Evolutionary conservation across 2,888 invertebrate genomes (phyloP).

Genomic region (Caenorhabditis becei): DNA sequence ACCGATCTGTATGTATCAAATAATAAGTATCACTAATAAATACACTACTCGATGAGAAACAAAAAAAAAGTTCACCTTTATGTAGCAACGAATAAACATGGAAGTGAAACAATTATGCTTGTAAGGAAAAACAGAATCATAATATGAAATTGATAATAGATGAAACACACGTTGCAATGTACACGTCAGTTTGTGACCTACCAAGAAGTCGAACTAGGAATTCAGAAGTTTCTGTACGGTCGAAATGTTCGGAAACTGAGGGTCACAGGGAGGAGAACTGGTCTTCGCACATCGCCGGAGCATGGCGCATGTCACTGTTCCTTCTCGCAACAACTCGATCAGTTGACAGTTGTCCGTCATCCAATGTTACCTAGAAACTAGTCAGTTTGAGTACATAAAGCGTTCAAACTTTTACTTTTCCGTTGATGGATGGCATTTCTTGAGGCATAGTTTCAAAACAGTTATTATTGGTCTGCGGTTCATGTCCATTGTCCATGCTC

Average conservation of each 20-base stretch:
- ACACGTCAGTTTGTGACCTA: conserved; percentile 64
- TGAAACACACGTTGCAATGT: conserved; percentile 61
- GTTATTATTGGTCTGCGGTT: not conserved
- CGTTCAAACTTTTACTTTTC: conserved; percentile 20
- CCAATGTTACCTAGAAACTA: conserved; percentile 48
- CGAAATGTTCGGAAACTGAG: not conserved
- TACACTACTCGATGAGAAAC: not conserved
- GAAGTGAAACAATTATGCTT: too few relatives aligned
- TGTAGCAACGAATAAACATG: too few relatives aligned
- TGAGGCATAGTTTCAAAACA: conserved; percentile 15
- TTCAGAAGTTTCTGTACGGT: conserved; percentile 37
- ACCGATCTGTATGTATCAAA: conserved; percentile 41
- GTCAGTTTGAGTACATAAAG: not conserved
- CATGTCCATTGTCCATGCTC: conserved; percentile 23
- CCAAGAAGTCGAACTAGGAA: conserved; percentile 47
- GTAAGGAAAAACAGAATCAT: not conserved
- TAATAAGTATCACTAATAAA: conserved; percentile 37
- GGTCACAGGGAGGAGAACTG: conserved; percentile 58
- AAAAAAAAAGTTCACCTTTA: conserved; percentile 10
- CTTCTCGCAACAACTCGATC: conserved; percentile 64
- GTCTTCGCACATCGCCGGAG: conserved; percentile 46
- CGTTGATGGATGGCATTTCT: not conserved
- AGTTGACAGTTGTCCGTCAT: conserved; percentile 58
- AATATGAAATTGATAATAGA: conserved; percentile 44
- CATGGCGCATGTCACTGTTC: conserved; percentile 61